Evolutionary conservation across 2,113 vertebrate genomes (phyloP).

Genomic region (Tamias sibiricus): DNA sequence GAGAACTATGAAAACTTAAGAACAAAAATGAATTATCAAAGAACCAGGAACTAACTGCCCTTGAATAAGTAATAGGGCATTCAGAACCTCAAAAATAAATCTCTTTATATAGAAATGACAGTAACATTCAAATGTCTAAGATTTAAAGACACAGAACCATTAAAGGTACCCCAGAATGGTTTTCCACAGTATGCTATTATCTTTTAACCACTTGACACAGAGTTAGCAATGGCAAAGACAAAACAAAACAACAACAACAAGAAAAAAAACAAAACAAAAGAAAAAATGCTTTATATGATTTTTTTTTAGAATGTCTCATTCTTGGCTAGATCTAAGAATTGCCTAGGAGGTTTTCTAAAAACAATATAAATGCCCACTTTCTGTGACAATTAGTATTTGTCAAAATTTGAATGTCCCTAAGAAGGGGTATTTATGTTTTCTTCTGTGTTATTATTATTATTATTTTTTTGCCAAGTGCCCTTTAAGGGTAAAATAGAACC

Average conservation of each 20-base stretch:
- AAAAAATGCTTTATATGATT: not conserved
- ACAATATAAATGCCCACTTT: not conserved
- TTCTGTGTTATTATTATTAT: not conserved
- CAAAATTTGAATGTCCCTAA: not conserved
- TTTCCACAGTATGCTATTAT: not conserved
- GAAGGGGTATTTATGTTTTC: not conserved
- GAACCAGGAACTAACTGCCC: not conserved
- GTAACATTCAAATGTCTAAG: not conserved
- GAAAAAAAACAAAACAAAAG: no score
- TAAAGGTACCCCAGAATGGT: not conserved
- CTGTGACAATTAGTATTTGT: not conserved
- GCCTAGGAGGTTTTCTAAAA: not conserved
- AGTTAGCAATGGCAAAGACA: not conserved
- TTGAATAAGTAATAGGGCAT: not conserved
- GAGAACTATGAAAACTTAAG: not conserved
- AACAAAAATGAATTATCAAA: not conserved
- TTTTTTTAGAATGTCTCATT: not conserved
- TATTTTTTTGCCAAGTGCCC: not conserved
- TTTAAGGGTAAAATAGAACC: not conserved
- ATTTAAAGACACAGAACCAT: not conserved
- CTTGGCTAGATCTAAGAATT: conserved; percentile 10
- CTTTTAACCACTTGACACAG: not conserved
- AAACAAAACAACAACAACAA: no score
- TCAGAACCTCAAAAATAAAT: not conserved
- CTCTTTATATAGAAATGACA: not conserved